A percentile compares a stretch with the other conserved stretches of the same genome.
Conservation (phyloP, 2,113 vertebrate genomes). For the Dicerorhinus sumatrensis region DNA sequence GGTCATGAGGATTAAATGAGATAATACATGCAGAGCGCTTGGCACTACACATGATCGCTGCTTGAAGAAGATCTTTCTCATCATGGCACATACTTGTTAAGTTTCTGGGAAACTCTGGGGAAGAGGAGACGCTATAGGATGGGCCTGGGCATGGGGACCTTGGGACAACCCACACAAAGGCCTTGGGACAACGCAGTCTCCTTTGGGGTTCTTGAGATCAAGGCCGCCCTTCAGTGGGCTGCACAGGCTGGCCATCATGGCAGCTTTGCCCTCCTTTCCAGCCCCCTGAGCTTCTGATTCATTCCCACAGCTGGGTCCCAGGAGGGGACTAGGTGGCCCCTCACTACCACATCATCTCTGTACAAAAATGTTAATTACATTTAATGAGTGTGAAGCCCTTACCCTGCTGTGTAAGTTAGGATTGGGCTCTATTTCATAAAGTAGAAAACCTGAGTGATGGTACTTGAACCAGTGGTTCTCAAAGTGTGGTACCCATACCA, state of each 20-base stretch:
- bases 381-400: constrained; percentile 6
- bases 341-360: not conserved
- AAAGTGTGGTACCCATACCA: not conserved
- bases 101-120: not conserved
- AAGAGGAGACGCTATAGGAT: not conserved
- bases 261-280: not conserved
- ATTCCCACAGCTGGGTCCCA: accelerated
- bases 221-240: not conserved
- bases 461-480: not conserved
- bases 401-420: not conserved
- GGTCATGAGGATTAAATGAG: not conserved
- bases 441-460: not conserved
- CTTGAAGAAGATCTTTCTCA: not conserved
- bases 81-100: constrained; percentile 30
- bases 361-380: not conserved
- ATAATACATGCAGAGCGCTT: not conserved
- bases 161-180: not conserved
- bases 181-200: not conserved
- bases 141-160: too few relatives aligned
- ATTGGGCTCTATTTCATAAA: not conserved
- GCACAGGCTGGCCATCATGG: not conserved
- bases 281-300: not conserved
- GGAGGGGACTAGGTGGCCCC: not conserved
- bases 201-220: not conserved
- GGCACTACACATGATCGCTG: not conserved